These are phyloP conservation scores for Nothobranchius kuhntae DNA, from an alignment of 2,113 vertebrate species.

Conservation along the genomic window DNA sequence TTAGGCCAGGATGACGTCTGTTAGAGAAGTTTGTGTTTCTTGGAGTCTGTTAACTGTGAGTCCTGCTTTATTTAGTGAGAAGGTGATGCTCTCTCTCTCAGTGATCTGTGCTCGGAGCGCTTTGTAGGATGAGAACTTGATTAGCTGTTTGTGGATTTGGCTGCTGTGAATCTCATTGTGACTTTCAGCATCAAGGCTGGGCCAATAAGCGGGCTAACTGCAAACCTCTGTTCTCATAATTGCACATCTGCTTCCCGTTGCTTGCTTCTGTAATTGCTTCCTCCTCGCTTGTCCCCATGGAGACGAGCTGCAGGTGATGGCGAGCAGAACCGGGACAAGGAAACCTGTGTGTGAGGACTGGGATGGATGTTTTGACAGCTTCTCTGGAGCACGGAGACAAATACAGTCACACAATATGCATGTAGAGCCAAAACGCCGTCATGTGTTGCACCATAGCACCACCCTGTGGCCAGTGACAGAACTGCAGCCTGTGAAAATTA, in stretches of 20 bases:
- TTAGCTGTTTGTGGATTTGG: constrained; percentile 61
- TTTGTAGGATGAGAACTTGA: constrained; percentile 67
- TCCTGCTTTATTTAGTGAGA: too few relatives aligned
- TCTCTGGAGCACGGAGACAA: constrained; percentile 32
- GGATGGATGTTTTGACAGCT: constrained; percentile 59
- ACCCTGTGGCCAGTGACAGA: constrained; percentile 44
- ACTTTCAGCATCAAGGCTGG: constrained; percentile 45
- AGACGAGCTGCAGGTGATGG: constrained; percentile 62
- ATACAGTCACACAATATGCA: not conserved
- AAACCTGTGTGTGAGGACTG: constrained; percentile 55
- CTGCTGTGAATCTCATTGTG: constrained; percentile 59
- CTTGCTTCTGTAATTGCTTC: constrained; percentile 68
- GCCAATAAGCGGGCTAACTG: constrained; percentile 67
- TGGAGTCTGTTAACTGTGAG: too few relatives aligned
- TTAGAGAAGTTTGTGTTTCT: too few relatives aligned
- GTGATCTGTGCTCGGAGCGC: constrained; percentile 46
- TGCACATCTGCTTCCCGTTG: constrained; percentile 75
- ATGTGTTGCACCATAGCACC: constrained; percentile 64
- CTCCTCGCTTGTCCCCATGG: constrained; percentile 47
- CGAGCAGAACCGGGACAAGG: constrained; percentile 48
- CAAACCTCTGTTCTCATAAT: constrained; percentile 77
- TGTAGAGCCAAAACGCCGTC: not conserved
- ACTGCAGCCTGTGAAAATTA: not conserved
- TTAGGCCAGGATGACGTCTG: too few relatives aligned
- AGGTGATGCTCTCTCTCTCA: constrained; percentile 32